phyloP scores from a whole-genome alignment of 2,888 invertebrate genomes.

The Trissonchulus sp. region DNA sequence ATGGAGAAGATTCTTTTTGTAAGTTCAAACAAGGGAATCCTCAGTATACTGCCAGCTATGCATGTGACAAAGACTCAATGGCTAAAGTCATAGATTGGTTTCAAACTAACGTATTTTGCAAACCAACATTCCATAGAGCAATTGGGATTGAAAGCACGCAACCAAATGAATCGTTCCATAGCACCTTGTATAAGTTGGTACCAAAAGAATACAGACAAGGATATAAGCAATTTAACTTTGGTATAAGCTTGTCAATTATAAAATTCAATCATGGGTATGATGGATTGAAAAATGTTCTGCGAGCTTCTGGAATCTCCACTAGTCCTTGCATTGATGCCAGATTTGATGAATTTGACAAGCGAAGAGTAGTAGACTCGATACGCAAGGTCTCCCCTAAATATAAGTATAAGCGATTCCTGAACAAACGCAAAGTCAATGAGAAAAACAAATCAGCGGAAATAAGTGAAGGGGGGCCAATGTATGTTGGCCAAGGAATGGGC shows the following conservation, averaged over 20 bases:
- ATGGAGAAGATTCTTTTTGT: neutral
- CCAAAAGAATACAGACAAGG: neutral
- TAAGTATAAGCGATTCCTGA: neutral
- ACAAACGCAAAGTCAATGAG: too few relatives aligned
- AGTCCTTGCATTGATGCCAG: neutral
- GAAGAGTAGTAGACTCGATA: neutral
- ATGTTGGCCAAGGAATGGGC: neutral
- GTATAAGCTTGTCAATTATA: neutral
- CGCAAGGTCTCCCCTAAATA: neutral
- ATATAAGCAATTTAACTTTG: neutral
- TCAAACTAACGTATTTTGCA: neutral
- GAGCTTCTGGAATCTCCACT: neutral
- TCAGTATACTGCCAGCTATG: neutral
- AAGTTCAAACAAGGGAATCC: neutral
- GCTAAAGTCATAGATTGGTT: neutral
- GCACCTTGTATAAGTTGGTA: neutral
- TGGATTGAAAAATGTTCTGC: neutral
- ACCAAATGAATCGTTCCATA: neutral
- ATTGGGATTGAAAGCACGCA: neutral
- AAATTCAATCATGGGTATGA: neutral
- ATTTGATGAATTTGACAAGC: neutral
- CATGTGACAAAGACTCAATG: neutral
- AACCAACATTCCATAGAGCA: neutral
- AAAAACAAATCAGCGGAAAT: neutral
- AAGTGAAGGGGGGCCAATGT: neutral